Conservation (phyloP, 92 coral and sea anemone genomes). For the Porites lobata region DNA sequence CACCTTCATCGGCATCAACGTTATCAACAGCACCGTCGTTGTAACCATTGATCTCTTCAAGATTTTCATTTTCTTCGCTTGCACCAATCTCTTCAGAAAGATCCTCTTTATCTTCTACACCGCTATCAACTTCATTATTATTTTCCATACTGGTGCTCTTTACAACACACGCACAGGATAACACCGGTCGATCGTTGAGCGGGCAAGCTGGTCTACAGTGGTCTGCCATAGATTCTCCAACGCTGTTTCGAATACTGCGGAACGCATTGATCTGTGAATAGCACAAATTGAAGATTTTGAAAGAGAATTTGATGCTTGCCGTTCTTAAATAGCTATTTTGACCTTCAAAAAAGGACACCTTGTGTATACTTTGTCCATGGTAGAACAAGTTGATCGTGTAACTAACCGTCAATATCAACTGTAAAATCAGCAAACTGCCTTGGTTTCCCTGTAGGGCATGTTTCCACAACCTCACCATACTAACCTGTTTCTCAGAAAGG, state of each 20-base stretch:
- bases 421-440: no score
- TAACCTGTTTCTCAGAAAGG: constrained; percentile 71
- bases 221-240: constrained; percentile 75
- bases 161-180: constrained; percentile 54
- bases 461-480: not conserved
- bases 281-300: not conserved
- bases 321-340: no score
- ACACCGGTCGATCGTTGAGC: constrained; percentile 62
- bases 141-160: constrained; percentile 1
- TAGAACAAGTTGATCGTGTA: no score
- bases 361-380: no score
- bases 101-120: not conserved
- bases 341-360: no score
- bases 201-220: constrained; percentile 88
- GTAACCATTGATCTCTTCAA: not conserved
- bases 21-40: no score
- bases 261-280: constrained; percentile 73
- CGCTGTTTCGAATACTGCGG: constrained; percentile 70
- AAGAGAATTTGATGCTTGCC: no score
- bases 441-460: not conserved
- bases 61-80: constrained; percentile 10
- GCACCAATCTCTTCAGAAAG: not conserved
- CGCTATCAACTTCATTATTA: not conserved
- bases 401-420: no score
- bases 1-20: not conserved